Base-by-base conservation (phyloP, 2,113 vertebrate genomes). In the Salvelinus sp. region DNA sequence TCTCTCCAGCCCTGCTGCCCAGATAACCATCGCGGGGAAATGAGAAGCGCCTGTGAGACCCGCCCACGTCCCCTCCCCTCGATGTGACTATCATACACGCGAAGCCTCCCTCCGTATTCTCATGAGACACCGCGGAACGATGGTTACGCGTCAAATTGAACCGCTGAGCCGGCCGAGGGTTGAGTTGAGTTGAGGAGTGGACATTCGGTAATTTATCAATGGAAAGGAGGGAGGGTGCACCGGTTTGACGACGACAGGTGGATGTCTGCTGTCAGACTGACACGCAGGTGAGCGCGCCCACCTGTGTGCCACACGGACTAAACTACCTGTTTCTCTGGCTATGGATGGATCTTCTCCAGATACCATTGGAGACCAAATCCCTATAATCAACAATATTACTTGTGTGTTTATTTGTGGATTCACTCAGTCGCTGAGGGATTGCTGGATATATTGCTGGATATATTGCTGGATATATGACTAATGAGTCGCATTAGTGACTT, bases 51-150 rank as follows among this genome's bases (percentile, higher is more conserved):
- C 91, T 78, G 38, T 44, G 89, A 75, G 93, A 92, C 92, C 93
- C 91, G 94, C 94, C 94, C 90, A 93, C 91, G 93, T 93, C 92
- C 91, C 94, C 94, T 92, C 93, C 94, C 93, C 92, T 90, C 84
- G 90, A 89, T 83, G 88, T 90, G 89, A 92, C 92, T 92, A 90
- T 79, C 82, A 85, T 76, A 89, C 86, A 89, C 89, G 71, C 80
- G 85, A 87, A 91, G 87, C 81, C 88, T 90, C 87, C 86, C 83
- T 83, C 72, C 78, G 64, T 69, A 63, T 76, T 83, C 77, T 82
- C 78, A 88, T 83, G 78, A 86, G 82, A 80, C 87, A 70, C 77
- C 72, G 76, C 82, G 70, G 71, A 83, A 44, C 76, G 75, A 76
- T 6, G 76, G 78, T 76, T 74, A 69, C 74, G 1, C 74, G 1